Base-by-base conservation (phyloP, 1,140 invertebrate genomes). In the Bombus confusus region DNA sequence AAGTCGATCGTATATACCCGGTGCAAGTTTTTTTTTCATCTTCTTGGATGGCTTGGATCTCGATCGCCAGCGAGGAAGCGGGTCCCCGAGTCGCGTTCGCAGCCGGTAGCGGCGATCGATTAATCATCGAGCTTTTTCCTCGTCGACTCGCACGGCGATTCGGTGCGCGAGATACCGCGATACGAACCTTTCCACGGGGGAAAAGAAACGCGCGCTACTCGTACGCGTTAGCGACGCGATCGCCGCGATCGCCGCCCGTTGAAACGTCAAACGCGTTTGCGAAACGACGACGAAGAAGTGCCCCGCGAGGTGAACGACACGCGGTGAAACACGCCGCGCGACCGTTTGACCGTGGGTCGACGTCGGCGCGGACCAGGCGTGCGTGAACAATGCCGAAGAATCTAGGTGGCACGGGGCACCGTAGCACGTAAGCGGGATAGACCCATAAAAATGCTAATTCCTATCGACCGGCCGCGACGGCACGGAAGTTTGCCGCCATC, bases 381-480 rank as follows among this genome's bases (percentile, higher is more conserved):
- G 88, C 90, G 90, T 83, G 90, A 91, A 92, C 92, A 92, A 91
- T 90, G 87, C 84, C 83, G 88, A 93, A 90, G 91, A 92, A 93
- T 92, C 91, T 92, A 92, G 90, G 92, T 92, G 92, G 86, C 88
- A 92, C 91, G 89, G 90, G 88, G 88, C 87, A 90, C 87, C 87
- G 90, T 89, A 87, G 88, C 88, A 89, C 91, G 90, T 91, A 92
- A 91, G 91, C 91, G 91, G 93, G 94, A 95, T 95, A 95, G 94
- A 95, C 94, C 95, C 94, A 95, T 95, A 95, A 95, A 95, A 95
- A 95, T 95, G 95, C 94, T 95, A 95, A 95, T 95, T 93, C 93
- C 93, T 94, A 95, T 95, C 94, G 91, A 91, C 89, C 86, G 90
- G 87, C 87, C 86, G 85, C 74, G 80, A 62, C 64, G 85, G 80